A percentile compares a stretch with the other conserved stretches of the same genome.
Conservation (phyloP, 2,888 invertebrate species). For the Steromphala cineraria region DNA sequence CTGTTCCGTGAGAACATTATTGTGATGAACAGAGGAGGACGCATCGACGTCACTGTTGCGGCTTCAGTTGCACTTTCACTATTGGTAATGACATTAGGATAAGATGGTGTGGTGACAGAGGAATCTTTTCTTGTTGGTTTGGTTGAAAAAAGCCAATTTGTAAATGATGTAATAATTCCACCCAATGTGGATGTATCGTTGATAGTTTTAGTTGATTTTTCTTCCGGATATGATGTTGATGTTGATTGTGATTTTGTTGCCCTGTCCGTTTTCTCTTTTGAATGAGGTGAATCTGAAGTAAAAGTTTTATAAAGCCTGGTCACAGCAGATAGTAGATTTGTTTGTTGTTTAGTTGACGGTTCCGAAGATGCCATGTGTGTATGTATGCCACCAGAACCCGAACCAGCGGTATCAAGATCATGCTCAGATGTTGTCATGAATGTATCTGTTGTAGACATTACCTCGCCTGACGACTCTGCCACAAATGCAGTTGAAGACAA, state of each 20-base stretch:
- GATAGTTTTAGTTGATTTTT: neutral
- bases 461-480: neutral
- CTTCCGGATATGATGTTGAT: neutral
- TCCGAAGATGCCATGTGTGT: neutral
- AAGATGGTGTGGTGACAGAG: neutral
- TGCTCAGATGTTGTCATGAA: too few relatives aligned
- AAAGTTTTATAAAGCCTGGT: constrained; percentile 27
- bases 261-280: neutral
- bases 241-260: neutral
- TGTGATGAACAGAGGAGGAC: neutral
- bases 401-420: too few relatives aligned
- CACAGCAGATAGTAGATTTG: constrained; percentile 12
- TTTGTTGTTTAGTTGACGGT: neutral
- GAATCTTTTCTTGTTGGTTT: neutral
- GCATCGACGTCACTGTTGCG: neutral
- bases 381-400: neutral
- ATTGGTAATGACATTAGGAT: neutral
- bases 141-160: neutral
- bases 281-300: constrained; percentile 3
- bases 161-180: neutral
- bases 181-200: neutral
- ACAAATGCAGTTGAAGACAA: neutral
- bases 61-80: neutral
- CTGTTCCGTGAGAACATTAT: neutral
- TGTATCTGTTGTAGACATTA: too few relatives aligned